Evolutionary conservation across 2,113 vertebrate genomes (phyloP).

Genomic region (Psammodynastes pulverulentus): DNA sequence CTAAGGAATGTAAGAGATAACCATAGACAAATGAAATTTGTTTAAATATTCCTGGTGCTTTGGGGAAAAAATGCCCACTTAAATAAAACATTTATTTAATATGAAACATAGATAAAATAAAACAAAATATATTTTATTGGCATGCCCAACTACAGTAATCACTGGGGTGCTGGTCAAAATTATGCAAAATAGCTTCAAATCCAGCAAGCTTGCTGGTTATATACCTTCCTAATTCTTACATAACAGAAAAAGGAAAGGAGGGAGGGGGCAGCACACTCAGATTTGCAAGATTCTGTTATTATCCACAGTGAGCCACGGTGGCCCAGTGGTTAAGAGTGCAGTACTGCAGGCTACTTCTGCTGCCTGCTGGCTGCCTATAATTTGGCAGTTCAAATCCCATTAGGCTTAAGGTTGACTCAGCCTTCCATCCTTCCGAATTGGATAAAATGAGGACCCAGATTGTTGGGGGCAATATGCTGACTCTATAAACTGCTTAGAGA

Average conservation of each 20-base stretch:
- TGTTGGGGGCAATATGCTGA: background rate
- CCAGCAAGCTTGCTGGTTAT: background rate
- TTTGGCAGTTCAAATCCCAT: too few relatives aligned
- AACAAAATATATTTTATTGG: background rate
- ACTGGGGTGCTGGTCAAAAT: background rate
- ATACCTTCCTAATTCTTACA: background rate
- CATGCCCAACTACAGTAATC: background rate
- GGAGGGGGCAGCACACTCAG: too few relatives aligned
- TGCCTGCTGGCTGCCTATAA: too few relatives aligned
- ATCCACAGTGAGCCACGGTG: too few relatives aligned
- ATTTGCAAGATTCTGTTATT: too few relatives aligned
- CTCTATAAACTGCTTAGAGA: background rate
- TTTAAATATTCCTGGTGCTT: background rate
- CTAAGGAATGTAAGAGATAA: background rate
- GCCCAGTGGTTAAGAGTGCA: too few relatives aligned
- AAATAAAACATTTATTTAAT: background rate
- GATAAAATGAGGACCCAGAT: background rate
- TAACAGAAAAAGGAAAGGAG: too few relatives aligned
- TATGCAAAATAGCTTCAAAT: background rate
- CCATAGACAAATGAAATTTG: background rate
- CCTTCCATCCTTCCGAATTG: background rate
- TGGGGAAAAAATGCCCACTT: background rate
- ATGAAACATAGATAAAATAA: background rate
- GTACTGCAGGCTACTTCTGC: too few relatives aligned
- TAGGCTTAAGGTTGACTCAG: background rate